Base-by-base conservation (phyloP, 1,140 invertebrate species). In the Bombus waltoni region DNA sequence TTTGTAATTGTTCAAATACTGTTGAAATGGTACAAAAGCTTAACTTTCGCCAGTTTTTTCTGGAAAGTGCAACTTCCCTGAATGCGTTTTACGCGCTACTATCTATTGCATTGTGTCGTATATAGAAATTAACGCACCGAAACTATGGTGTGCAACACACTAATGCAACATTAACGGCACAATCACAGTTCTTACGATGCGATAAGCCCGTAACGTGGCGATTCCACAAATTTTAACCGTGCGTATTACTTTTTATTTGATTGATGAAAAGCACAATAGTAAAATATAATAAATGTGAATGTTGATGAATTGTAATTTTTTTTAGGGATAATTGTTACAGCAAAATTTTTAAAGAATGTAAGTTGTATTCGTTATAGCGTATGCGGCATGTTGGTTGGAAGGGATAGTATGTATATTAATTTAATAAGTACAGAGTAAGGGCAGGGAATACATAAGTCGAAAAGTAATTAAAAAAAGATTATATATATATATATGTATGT, bases 91-190 rank as follows among this genome's bases (percentile, higher is more conserved):
- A 80, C 32, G 40, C 57, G 35, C 18, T 44, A 71, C 15, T n/a
- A 57, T n/a, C 35, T 85, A 85, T 80, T 35, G 68, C 68, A 85
- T 85, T 65, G 18, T 84, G 28, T 73, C 68, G 62, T n/a, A 44
- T 42, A 53, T 40, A 71, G 6, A 73, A 80, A 62, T 85, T 73
- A 65, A 85, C 38, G 40, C 62, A 70, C 32, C 53, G 66, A 76
- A 83, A 59, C 28, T 72, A 59, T 53, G 77, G 11, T 53, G 65
- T 78, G n/a, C 65, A 38, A 22, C 11, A 70, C 35, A 57, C 82
- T 66, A 68, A 40, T 83, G 74, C 68, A 80, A 71, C 77, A 65
- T 80, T 80, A 80, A 85, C n/a, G 76, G 66, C 68, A 72, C 68
- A 66, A 85, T 80, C 83, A 59, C 53, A 44, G 57, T n/a, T 53